These are phyloP conservation scores for Odocoileus virginianus DNA, from an alignment of 2,113 vertebrate species.

Conservation along the genomic window DNA sequence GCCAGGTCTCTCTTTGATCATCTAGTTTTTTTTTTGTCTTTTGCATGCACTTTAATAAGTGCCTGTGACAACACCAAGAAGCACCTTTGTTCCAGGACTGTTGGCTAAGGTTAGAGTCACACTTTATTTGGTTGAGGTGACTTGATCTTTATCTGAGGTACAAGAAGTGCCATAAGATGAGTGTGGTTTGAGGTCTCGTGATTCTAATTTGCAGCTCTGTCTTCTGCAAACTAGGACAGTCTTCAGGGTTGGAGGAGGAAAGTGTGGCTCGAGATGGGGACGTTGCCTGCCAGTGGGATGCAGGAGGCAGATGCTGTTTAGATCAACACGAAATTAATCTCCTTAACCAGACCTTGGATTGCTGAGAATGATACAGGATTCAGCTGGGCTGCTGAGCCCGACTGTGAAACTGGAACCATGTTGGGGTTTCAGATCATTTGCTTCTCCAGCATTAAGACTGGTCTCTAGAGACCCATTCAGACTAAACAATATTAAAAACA, in stretches of 20 bases:
- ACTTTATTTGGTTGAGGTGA: neutral
- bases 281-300: neutral
- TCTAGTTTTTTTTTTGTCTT: neutral
- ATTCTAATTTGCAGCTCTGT: neutral
- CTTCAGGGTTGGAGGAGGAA: neutral
- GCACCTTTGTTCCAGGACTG: neutral
- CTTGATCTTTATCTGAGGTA: neutral
- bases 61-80: neutral
- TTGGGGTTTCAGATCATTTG: neutral
- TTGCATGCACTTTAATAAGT: neutral
- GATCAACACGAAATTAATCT: neutral
- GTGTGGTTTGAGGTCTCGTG: neutral
- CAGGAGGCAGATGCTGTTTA: neutral
- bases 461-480: conserved; percentile 28
- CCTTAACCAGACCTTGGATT: neutral
- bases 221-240: neutral
- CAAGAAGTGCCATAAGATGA: neutral
- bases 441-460: neutral
- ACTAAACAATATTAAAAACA: conserved; percentile 58
- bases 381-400: neutral
- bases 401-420: neutral
- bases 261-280: neutral
- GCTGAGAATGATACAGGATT: neutral
- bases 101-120: neutral
- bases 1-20: neutral